phyloP scores from a whole-genome alignment of 2,797 vertebrate species.

The Oryzias sinensis region DNA sequence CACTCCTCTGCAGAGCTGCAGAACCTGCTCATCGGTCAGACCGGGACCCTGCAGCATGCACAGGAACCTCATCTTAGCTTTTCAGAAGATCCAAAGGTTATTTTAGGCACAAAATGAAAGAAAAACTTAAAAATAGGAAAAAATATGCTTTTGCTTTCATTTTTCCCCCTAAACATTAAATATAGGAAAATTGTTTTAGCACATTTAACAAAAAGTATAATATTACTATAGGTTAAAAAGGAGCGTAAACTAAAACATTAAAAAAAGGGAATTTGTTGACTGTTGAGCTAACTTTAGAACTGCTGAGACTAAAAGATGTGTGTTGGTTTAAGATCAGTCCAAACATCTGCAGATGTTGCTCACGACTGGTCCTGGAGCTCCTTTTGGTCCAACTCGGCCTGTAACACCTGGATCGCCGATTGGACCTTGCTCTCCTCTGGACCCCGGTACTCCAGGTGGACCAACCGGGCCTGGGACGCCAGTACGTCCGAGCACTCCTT shows the following conservation, averaged over 20 bases:
- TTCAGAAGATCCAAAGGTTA: no score
- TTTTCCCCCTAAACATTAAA: no score
- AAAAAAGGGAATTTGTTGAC: neutral
- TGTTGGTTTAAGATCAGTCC: neutral
- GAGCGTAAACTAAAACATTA: neutral
- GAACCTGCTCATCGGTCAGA: slow-evolving; percentile 79
- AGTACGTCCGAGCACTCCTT: slow-evolving; percentile 59
- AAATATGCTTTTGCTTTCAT: no score
- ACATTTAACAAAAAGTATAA: no score
- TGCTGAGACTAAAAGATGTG: neutral
- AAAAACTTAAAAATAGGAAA: no score
- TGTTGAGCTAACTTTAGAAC: neutral
- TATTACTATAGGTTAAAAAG: no score
- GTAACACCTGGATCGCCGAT: slow-evolving; percentile 69
- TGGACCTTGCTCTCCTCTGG: slow-evolving; percentile 71
- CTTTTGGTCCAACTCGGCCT: slow-evolving; percentile 73
- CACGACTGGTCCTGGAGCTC: slow-evolving; percentile 71
- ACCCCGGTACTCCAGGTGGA: slow-evolving; percentile 76
- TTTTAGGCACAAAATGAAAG: no score
- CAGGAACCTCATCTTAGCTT: neutral
- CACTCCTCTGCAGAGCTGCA: slow-evolving; percentile 81
- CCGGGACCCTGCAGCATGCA: slow-evolving; percentile 74
- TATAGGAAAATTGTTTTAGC: no score
- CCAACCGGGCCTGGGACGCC: slow-evolving; percentile 70
- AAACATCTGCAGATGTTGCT: slow-evolving; percentile 35